Evolutionary conservation across 2,113 vertebrate genomes (phyloP).

Genomic region (Microcebus lehilahytsara): DNA sequence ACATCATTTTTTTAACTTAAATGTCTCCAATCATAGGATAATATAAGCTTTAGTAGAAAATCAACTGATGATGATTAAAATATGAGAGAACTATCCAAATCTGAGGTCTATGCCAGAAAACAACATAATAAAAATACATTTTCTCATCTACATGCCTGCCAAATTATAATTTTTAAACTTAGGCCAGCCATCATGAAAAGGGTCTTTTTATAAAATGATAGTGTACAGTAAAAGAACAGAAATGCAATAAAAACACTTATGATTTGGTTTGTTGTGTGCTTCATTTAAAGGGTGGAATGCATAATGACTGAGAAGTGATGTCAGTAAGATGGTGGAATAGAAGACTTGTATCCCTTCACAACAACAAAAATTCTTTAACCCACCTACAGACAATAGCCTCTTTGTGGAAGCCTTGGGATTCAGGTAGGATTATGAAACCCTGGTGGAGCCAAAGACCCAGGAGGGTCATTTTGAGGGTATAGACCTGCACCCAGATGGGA

Average conservation of each 20-base stretch:
- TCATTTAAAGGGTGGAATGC: neutral
- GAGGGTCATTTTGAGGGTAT: neutral
- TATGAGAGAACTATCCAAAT: constrained; percentile 34
- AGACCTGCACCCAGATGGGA: neutral
- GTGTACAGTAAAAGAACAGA: neutral
- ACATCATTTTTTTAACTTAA: constrained; percentile 58
- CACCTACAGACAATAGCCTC: neutral
- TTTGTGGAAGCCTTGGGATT: neutral
- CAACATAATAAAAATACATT: constrained; percentile 18
- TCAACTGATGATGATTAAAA: constrained; percentile 43
- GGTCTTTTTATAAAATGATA: neutral
- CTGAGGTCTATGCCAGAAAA: constrained; percentile 6
- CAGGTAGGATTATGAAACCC: neutral
- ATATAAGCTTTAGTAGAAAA: constrained; percentile 51
- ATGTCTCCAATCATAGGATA: constrained; percentile 59
- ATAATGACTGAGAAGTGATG: neutral
- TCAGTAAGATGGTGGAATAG: neutral
- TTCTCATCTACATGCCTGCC: neutral
- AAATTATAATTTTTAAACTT: neutral
- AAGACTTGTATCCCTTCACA: neutral
- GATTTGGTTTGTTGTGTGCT: neutral
- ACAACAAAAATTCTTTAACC: neutral
- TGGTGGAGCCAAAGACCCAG: neutral
- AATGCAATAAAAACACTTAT: neutral
- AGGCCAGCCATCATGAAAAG: neutral